Base-by-base conservation (phyloP, 1,140 invertebrate species). In the Drosophila nasuta region DNA sequence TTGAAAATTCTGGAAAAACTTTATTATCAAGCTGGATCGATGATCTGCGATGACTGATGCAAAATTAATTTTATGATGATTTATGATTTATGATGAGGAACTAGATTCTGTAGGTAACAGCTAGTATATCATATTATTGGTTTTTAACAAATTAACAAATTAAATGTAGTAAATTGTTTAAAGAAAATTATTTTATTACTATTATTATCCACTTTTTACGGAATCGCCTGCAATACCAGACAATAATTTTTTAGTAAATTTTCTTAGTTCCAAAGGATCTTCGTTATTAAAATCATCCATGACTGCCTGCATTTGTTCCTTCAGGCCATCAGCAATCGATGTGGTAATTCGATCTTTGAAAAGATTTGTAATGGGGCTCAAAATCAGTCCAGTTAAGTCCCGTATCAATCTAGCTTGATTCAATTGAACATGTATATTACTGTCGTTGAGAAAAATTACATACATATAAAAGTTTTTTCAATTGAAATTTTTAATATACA, bases 281-380 rank as follows among this genome's bases (percentile, higher is more conserved):
- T 85, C 82, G 10, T 88, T 79, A 52, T 90, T 91, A 25, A 91
- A 91, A 41, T 91, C 90, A 70, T 90, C 78, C 79, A 91, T 82
- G 0, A 91, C 75, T 13, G 57, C 46, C 60, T 91, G 90, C 89
- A 91, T 91, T 79, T 91, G 86, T 17, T 75, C 79, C 30, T 91
- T 90, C 5, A 91, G 73, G 0, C 86, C 86, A 70, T 91, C 91
- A 25, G 91, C 83, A 59, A 91, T 91, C 3, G 86, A 88, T 33
- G 89, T 91, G 4, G 89, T 91, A 5, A 91, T 91, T 3, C 81
- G 86, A 71, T 91, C 74, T 28, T 90, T 91, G 33, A 91, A 91
- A 1, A 91, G 56, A 52, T 91, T 91, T 13, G 91, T 91, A 38
- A 91, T 91, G 1, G 91, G 91, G 59, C 82, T 90, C 46, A 91